Conservation (phyloP, 2,888 invertebrate genomes). For the Auanema freiburgensis region DNA sequence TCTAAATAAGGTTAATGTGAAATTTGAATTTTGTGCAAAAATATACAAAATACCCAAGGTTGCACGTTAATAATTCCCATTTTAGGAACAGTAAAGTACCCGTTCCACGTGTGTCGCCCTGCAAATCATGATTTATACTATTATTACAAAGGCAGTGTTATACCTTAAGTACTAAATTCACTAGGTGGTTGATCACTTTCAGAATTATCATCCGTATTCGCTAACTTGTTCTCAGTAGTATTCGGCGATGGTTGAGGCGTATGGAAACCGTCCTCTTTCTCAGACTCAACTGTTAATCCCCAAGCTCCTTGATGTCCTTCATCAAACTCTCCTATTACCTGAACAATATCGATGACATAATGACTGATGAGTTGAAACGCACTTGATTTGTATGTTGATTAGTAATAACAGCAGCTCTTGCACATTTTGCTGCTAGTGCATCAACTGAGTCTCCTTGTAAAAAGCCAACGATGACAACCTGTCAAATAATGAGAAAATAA, state of each 20-base stretch:
- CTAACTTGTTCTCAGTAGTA: neutral
- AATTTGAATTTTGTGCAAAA: no score
- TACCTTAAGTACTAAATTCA: conserved; percentile 26
- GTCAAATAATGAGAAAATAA: neutral
- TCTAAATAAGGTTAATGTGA: no score
- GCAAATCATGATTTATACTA: neutral
- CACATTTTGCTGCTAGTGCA: conserved; percentile 29
- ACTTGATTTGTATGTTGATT: neutral
- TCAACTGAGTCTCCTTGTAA: conserved; percentile 38
- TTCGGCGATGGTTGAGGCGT: conserved; percentile 18
- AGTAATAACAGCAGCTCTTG: conserved; percentile 25
- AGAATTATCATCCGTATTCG: conserved; percentile 1
- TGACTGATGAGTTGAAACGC: neutral
- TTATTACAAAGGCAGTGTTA: neutral
- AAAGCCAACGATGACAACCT: conserved; percentile 52
- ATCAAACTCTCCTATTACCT: no score
- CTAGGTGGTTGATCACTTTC: conserved; percentile 40
- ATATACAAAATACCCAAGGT: no score
- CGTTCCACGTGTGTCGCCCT: neutral
- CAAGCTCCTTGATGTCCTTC: neutral
- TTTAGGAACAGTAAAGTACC: no score
- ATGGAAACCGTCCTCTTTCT: conserved; percentile 1
- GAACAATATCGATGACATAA: neutral
- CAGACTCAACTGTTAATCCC: neutral
- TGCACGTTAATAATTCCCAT: no score